A percentile compares a stretch with the other conserved stretches of the same genome.
These are phyloP conservation scores for Ichneumoninae sp. DNA, from an alignment of 2,888 invertebrate genomes.

Conservation along the genomic window DNA sequence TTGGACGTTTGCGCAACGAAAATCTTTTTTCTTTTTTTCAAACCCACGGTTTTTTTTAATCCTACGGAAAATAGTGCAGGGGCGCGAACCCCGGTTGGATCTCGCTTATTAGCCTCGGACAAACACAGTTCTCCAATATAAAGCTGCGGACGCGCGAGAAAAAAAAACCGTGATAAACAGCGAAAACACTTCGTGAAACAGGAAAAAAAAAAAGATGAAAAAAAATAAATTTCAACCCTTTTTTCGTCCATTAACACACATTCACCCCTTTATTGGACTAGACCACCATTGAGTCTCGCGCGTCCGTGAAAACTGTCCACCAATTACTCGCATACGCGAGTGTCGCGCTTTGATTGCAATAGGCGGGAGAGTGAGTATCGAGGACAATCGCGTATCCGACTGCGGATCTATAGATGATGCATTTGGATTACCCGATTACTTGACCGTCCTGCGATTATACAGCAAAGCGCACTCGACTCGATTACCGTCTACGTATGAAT, in stretches of 20 bases:
- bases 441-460: conserved; percentile 24
- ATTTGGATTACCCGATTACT: conserved; percentile 51
- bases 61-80: conserved; percentile 28
- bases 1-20: conserved; percentile 55
- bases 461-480: neutral
- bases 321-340: conserved; percentile 25
- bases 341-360: conserved; percentile 44
- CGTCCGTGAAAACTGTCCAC: conserved; percentile 12
- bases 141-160: neutral
- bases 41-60: neutral
- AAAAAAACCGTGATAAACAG: conserved; percentile 8
- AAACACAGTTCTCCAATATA: conserved; percentile 29
- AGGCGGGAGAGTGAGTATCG: conserved; percentile 18
- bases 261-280: conserved; percentile 1
- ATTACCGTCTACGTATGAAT: neutral
- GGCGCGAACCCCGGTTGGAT: conserved; percentile 4
- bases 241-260: conserved; percentile 7
- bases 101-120: conserved; percentile 51
- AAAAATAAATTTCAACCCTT: conserved; percentile 14
- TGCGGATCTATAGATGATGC: conserved; percentile 20
- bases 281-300: conserved; percentile 12
- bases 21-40: conserved; percentile 65
- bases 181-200: neutral
- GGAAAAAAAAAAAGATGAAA: neutral
- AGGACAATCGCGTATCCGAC: conserved; percentile 25